Conservation (phyloP, 2,113 vertebrate species). For the Osmerus mordax region DNA sequence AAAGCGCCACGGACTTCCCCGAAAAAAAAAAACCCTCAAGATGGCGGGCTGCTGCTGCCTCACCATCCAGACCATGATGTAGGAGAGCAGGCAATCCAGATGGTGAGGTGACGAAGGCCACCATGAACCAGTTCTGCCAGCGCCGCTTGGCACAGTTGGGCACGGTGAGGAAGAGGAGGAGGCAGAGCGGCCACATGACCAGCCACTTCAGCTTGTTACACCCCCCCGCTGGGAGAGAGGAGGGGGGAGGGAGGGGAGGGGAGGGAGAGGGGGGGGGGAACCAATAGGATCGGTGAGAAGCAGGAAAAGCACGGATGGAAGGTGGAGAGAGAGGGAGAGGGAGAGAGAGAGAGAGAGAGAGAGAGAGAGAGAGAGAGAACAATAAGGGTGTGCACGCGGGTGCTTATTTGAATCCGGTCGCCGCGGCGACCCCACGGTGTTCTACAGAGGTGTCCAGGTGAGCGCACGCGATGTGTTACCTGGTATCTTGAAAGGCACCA, state of each 20-base stretch:
- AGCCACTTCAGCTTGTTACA: slow-evolving; percentile 84
- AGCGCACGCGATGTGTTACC: slow-evolving; percentile 55
- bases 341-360: background rate
- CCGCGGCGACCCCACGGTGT: too few relatives aligned
- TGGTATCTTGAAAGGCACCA: slow-evolving; percentile 84
- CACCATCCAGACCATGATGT: slow-evolving; percentile 98
- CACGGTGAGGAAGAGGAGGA: slow-evolving; percentile 88
- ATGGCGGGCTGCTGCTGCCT: slow-evolving; percentile 42
- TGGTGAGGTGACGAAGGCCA: slow-evolving; percentile 85
- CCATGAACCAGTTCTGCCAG: slow-evolving; percentile 93
- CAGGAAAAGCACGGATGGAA: too few relatives aligned
- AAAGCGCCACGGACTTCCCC: too few relatives aligned
- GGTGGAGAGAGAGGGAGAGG: background rate
- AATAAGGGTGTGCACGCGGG: too few relatives aligned
- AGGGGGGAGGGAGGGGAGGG: background rate
- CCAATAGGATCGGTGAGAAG: too few relatives aligned
- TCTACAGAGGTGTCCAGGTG: too few relatives aligned
- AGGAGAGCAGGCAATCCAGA: slow-evolving; percentile 93
- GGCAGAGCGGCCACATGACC: slow-evolving; percentile 84
- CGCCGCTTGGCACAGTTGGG: slow-evolving; percentile 87
- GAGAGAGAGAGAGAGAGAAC: background rate
- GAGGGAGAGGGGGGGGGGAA: background rate
- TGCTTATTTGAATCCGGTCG: too few relatives aligned
- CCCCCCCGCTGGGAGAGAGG: slow-evolving; percentile 79
- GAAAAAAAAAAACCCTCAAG: too few relatives aligned